Evolutionary conservation across 2,113 vertebrate genomes (phyloP), one percentile per base, ranked within the genome.

Genomic region (Prietella phreatophila): DNA sequence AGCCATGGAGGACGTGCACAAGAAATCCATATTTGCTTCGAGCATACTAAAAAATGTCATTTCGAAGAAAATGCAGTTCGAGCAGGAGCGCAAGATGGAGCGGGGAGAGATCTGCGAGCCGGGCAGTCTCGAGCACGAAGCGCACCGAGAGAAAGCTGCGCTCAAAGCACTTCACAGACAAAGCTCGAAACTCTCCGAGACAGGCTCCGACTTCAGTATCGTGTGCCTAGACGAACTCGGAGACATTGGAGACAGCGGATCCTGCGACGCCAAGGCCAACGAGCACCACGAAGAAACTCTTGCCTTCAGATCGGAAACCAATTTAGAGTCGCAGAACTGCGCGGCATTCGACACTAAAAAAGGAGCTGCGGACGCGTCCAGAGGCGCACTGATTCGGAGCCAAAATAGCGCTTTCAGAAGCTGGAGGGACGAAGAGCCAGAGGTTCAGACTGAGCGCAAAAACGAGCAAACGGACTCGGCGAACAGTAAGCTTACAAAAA

Each of bases 11-110:
- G 96, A 93, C 56, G 76, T 95, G 50, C 96, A 96, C 92, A 97
- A 96, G 93, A 99, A 98, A 93, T 97, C 98, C 78, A 94, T 94
- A 65, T 96, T 97, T 87, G 98, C 97, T 0, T 97, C 97, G 19
- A 99, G 96, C 73, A 94, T 99, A 55, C 96, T 99, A 73, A 97
- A 99, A 94, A 99, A 98, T 84, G 97, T 99, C 0, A 96, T 99
- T 93, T 98, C 97, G 36, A 99, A 99, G 93, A 99, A 99, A 93
- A 99, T 99, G 96, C 97, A 98, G 93, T 95, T 96, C 67, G 98
- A 99, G 89, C 97, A 98, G 78, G 98, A 99, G 94, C 96, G 97
- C 92, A 97, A 96, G 91, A 99, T 99, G 98, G 98, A 99, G 91
- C 90, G 98, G 33, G 98, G 98, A 4, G 96, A 99, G 92, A 96